Evolutionary conservation across 2,888 invertebrate species (phyloP), one percentile per base, ranked within the genome.

Genomic region (Tyria jacobaeae): DNA sequence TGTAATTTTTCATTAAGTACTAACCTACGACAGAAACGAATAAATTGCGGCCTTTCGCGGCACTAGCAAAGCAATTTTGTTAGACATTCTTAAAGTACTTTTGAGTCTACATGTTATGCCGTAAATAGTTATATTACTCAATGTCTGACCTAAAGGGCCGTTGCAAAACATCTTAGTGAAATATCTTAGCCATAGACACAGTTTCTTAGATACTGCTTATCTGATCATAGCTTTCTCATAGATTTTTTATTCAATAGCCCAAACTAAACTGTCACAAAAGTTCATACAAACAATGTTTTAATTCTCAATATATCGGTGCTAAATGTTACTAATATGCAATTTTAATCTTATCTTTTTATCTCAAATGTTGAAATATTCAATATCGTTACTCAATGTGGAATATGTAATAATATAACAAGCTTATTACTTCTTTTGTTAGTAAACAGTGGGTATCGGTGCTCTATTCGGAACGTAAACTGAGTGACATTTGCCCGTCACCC

Each of bases 401-500:
- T 17, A 37, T 49, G 14, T 37, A 25, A 53, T n/a, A 53, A 25
- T 37, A 15, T n/a, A 53, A 50, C 27, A 48, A 53, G 37, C 25
- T 24, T n/a, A 24, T 24, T 44, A 54, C 25, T 74, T 71, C 50
- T 64, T 71, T 76, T 83, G 75, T 82, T 80, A 68, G 78, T 78
- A 83, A 83, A 81, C 73, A 81, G 68, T 70, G 52, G 57, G 67
- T 71, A 62, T 67, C 60, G 59, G 66, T 59, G 69, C 47, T 56
- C 60, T 60, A 63, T 51, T 66, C 60, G 67, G 72, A 73, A 69
- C 62, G 68, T 71, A 63, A 68, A 74, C 71, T 66, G 69, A 74
- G 70, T 79, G 82, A 81, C 78, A 81, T 85, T 84, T 81, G 92
- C 95, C 84, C 92, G 95, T 87, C 91, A 84, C 89, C 79, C 75